Percentiles rank a stretch among this genome's conserved stretches.
Conservation (phyloP, 92 coral and sea anemone species). For the Palythoa grandiflora region DNA sequence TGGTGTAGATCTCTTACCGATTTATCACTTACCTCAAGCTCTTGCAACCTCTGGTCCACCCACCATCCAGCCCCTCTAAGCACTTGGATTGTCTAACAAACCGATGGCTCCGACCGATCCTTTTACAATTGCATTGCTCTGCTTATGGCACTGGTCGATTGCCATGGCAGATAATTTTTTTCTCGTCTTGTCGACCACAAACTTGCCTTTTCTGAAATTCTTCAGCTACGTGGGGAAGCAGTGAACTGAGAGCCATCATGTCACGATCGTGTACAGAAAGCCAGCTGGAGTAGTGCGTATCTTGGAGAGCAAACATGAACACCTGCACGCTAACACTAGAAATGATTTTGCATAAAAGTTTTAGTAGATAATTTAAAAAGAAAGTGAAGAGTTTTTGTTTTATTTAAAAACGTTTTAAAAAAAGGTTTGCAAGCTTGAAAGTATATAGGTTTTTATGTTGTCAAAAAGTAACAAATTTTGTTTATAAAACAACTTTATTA, state of each 20-base stretch:
- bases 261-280: no score
- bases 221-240: slow-evolving; percentile 42
- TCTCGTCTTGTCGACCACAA: slow-evolving; percentile 50
- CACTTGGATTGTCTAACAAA: background rate
- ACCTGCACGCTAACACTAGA: no score
- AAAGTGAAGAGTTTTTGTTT: no score
- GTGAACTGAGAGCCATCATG: background rate
- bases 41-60: slow-evolving; percentile 41
- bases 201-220: slow-evolving; percentile 47
- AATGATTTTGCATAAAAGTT: no score
- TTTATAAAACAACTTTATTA: no score
- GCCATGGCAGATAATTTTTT: slow-evolving; percentile 40
- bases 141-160: slow-evolving; percentile 61
- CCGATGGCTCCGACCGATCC: background rate
- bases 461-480: no score
- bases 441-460: no score
- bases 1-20: background rate
- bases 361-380: no score
- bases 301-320: background rate
- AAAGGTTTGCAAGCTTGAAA: no score
- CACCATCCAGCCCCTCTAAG: slow-evolving; percentile 49
- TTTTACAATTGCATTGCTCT: slow-evolving; percentile 42
- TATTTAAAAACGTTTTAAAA: no score
- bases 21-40: background rate
- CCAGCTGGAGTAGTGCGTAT: no score